Evolutionary conservation across 2,888 invertebrate species (phyloP), one percentile per base, ranked within the genome.

Genomic region (Callinectes sapidus): DNA sequence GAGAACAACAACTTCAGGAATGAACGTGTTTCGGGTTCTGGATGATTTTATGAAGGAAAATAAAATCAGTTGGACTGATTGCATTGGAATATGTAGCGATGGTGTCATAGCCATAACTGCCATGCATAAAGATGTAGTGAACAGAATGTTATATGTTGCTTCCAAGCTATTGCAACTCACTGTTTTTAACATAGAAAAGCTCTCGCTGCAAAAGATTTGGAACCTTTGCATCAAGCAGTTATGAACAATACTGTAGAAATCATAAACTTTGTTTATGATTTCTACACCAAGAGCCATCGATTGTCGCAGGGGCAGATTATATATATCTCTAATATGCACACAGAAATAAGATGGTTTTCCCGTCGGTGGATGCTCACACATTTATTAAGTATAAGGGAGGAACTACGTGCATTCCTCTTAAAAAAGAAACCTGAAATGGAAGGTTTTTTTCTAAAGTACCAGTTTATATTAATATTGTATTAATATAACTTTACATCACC

Each of bases 321-420:
- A 35, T 39, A 39, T 87, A 54, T 42, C 13, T 87, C 2, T 54
- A 54, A n/a, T 54, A 48, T 87, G 54, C 87, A 87, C n/a, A 87
- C 87, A 87, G 87, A 87, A 54, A n/a, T 54, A 54, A 87, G 54
- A 87, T 87, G 87, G 48, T 87, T 48, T 54, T 87, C 87, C 42
- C 87, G 54, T n/a, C 13, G 54, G 87, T 28, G 48, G 87, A 87
- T 87, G 87, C 54, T 54, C 87, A 48, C 87, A 87, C 48, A n/a
- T 48, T 87, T 87, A 87, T 48, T 87, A 48, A 48, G 18, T 54
- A 54, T 87, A 48, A 48, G 54, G 87, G 48, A 87, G 87, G 87
- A 87, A 54, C 42, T 87, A 54, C 54, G 87, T 85, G 35, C 35
- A 85, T 85, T 85, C 85, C 85, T 85, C 85, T 85, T 39, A 85